Percentiles rank a stretch among this genome's conserved stretches.
Evolutionary conservation across 1,140 invertebrate species (phyloP).

Genomic region (Atta cephalotes): DNA sequence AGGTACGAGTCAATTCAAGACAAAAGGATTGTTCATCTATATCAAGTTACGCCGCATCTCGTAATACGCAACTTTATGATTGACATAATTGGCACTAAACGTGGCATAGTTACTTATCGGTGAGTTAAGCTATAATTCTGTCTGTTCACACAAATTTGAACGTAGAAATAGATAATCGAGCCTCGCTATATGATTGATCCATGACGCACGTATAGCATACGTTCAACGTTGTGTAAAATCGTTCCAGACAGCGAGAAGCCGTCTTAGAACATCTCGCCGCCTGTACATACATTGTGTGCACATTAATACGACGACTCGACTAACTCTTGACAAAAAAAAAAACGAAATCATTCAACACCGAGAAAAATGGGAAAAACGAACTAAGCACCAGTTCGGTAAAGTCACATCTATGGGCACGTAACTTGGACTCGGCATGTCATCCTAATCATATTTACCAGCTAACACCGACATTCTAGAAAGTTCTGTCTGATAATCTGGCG

Average conservation of each 20-base stretch:
- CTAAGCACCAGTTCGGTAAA: constrained; percentile 81
- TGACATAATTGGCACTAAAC: constrained; percentile 20
- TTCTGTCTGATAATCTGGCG: constrained; percentile 49
- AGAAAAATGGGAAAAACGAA: constrained; percentile 78
- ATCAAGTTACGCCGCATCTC: not conserved
- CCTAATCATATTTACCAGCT: constrained; percentile 80
- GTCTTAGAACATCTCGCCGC: constrained; percentile 40
- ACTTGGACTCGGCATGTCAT: constrained; percentile 80
- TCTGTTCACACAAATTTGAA: not conserved
- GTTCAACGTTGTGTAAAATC: constrained; percentile 70
- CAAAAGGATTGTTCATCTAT: not conserved
- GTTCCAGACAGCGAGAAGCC: constrained; percentile 69
- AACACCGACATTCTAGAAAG: constrained; percentile 80
- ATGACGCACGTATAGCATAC: constrained; percentile 70
- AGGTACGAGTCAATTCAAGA: constrained; percentile 62
- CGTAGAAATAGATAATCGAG: not conserved
- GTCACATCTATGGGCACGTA: constrained; percentile 82
- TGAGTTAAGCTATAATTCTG: constrained; percentile 3
- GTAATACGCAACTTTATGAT: not conserved
- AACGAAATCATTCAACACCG: constrained; percentile 75
- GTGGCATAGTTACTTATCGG: not conserved
- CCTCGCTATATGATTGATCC: constrained; percentile 5
- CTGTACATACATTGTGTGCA: constrained; percentile 71
- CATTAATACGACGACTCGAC: constrained; percentile 72
- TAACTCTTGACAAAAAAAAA: constrained; percentile 70